These are phyloP conservation scores for Patella caerulea DNA, from an alignment of 2,888 invertebrate genomes.

Conservation along the genomic window DNA sequence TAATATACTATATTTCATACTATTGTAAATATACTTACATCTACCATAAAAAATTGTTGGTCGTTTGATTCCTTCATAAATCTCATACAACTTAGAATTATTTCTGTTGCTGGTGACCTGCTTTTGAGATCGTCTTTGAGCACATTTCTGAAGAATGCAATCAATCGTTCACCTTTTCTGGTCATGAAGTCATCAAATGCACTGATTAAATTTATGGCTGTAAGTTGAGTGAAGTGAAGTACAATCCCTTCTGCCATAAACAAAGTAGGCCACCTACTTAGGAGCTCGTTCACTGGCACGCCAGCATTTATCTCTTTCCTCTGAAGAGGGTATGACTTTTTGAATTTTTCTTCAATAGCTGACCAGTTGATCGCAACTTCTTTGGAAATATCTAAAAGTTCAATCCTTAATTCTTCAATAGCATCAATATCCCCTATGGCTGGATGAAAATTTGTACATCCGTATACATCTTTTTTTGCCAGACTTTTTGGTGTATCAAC, in stretches of 20 bases:
- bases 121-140: too few relatives aligned
- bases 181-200: too few relatives aligned
- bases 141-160: too few relatives aligned
- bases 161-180: too few relatives aligned
- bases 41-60: too few relatives aligned
- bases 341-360: neutral
- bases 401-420: neutral
- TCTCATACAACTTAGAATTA: too few relatives aligned
- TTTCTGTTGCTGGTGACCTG: too few relatives aligned
- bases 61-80: too few relatives aligned
- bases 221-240: slow-evolving; percentile 19
- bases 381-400: neutral
- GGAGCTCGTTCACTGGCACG: neutral
- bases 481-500: neutral
- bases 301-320: neutral
- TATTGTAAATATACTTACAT: too few relatives aligned
- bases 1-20: too few relatives aligned
- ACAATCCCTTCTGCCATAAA: neutral
- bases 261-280: neutral
- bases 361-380: neutral
- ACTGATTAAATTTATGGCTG: too few relatives aligned
- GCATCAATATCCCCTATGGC: neutral
- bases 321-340: neutral
- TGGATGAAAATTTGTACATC: neutral
- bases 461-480: neutral